Evolutionary conservation across 2,888 invertebrate species (phyloP).

Genomic region (Heliothis peltigera): DNA sequence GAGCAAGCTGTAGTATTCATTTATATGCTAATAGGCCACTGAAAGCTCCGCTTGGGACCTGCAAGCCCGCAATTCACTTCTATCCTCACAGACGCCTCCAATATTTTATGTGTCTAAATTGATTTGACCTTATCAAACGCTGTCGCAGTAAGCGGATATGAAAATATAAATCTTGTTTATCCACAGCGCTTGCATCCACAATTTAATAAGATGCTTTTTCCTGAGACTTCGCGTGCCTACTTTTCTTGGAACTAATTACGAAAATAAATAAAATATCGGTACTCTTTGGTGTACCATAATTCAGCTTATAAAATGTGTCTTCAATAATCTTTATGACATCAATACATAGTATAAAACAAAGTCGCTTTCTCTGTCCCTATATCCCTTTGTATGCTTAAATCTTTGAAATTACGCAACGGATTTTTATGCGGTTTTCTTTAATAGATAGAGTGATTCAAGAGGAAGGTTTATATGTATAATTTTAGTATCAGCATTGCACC

Average conservation of each 20-base stretch:
- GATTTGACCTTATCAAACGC: slow-evolving; percentile 5
- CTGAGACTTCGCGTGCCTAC: no score
- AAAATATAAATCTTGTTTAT: slow-evolving; percentile 4
- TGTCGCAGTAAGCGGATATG: neutral
- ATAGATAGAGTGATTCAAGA: no score
- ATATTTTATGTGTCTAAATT: slow-evolving; percentile 14
- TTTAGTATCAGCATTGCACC: no score
- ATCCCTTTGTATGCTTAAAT: no score
- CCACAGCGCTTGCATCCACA: neutral
- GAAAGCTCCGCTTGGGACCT: slow-evolving; percentile 14
- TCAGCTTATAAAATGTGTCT: neutral
- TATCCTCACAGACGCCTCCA: slow-evolving; percentile 5
- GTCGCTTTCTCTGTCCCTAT: no score
- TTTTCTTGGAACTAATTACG: no score
- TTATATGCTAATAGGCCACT: slow-evolving; percentile 53
- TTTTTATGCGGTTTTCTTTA: no score
- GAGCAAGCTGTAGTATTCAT: slow-evolving; percentile 43
- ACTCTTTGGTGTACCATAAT: neutral
- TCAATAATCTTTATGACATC: neutral
- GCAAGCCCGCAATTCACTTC: slow-evolving; percentile 6
- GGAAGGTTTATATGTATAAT: no score
- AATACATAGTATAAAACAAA: no score
- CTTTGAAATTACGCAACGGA: no score
- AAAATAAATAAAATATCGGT: no score
- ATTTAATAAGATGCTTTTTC: neutral